A percentile compares a stretch with the other conserved stretches of the same genome.
Evolutionary conservation across 2,113 vertebrate species (phyloP).

Genomic region (Hippolais icterina): DNA sequence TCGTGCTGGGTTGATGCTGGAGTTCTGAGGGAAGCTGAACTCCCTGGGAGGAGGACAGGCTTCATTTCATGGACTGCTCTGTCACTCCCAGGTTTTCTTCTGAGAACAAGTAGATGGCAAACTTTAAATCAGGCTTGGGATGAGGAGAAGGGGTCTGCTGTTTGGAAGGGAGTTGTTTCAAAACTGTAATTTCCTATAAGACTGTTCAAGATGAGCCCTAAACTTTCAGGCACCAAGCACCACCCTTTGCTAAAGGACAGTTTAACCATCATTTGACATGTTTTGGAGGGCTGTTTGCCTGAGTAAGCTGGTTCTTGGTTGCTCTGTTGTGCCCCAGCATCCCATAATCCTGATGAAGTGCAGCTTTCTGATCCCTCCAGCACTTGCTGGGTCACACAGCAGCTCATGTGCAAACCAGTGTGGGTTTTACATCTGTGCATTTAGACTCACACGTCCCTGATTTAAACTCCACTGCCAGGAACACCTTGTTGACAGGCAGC

Average conservation of each 20-base stretch:
- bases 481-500: not conserved
- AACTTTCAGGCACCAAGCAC: not conserved
- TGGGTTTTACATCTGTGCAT: not conserved
- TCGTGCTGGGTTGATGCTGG: not conserved
- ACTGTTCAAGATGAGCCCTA: not conserved
- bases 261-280: fast-evolving
- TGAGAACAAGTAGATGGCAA: not conserved
- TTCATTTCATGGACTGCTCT: not conserved
- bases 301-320: not conserved
- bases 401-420: not conserved
- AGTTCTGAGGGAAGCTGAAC: not conserved
- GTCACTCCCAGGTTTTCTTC: not conserved
- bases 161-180: not conserved
- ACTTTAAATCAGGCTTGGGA: not conserved
- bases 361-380: not conserved
- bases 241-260: not conserved
- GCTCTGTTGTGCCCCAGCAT: not conserved
- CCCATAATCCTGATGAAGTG: too few relatives aligned
- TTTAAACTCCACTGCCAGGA: not conserved
- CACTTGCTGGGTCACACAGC: not conserved
- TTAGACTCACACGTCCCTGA: not conserved
- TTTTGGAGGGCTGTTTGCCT: not conserved
- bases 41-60: not conserved
- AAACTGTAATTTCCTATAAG: not conserved
- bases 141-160: not conserved